Base-by-base conservation (phyloP, 2,113 vertebrate species). In the Echinops telfairi region DNA sequence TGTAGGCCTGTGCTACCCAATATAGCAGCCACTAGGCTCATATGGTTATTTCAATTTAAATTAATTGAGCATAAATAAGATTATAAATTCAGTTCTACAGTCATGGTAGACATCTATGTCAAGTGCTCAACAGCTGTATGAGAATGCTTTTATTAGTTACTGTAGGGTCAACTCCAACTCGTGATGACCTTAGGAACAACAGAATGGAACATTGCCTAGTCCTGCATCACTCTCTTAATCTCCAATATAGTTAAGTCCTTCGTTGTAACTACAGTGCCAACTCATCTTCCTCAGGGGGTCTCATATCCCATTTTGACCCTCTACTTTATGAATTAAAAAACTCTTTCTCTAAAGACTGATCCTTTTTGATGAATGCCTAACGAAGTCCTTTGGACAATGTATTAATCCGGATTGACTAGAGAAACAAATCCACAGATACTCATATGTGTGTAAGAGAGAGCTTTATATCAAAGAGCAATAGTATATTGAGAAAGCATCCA, bases 21-120 rank as follows among this genome's bases (percentile, higher is more conserved):
- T 23, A 38, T 5, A 90, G 25, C 10, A 60, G 76, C 77, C 31
- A 76, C 60, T 90, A 86, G 66, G 33, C 73, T 58, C 14, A 75
- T 47, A 36, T 6, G 19, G n/a, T 27, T 80, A 27, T 64, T 92
- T 83, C 92, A 57, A 88, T 75, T 76, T 68, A 86, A 86, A 62
- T 83, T 86, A 83, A 94, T 91, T 89, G 83, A 80, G 83, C 31
- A 47, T 80, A 86, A 53, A 57, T 1, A 77, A 86, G 16, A 77
- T 64, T 68, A 88, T 71, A 79, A 53, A 27, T 68, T 60, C 68
- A 53, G 0, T 78, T 73, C 16, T 23, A 81, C 86, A 64, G 43
- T 22, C 58, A 47, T 15, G n/a, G 3, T 2, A 62, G 57, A 85
- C 27, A 62, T 0, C 19, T 82, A 8, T 53, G 83, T 86, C 5